These are phyloP conservation scores for Heterocephalus glaber DNA, from an alignment of 2,113 vertebrate genomes.

Conservation along the genomic window DNA sequence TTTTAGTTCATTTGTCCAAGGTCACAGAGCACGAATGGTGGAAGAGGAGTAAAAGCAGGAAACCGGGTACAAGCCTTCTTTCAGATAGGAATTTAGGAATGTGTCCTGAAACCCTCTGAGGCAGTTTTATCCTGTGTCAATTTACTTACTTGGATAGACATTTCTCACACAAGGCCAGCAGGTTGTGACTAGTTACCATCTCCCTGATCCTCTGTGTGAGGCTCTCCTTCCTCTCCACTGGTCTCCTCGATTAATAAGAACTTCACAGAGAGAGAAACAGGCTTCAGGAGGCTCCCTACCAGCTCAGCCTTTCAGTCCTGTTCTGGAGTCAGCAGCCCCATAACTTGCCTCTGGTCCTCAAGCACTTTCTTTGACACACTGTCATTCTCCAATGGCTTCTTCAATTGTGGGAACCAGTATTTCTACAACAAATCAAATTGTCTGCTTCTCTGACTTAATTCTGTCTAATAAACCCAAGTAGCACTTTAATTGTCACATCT, in stretches of 20 bases:
- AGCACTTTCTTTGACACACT: not conserved
- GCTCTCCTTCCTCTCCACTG: not conserved
- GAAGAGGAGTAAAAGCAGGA: not conserved
- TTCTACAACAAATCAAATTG: not conserved
- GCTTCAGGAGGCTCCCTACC: not conserved
- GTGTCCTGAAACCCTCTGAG: not conserved
- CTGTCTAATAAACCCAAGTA: slow-evolving; percentile 26
- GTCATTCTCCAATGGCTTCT: not conserved
- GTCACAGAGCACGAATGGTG: not conserved
- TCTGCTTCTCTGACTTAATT: not conserved
- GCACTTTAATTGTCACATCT: slow-evolving; percentile 2
- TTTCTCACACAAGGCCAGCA: not conserved
- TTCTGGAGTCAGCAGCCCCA: not conserved
- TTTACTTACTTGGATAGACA: not conserved
- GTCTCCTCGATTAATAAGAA: not conserved
- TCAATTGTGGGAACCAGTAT: not conserved
- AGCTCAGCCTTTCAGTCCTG: not conserved
- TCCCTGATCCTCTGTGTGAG: fast-evolving
- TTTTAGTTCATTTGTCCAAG: not conserved
- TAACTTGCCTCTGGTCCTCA: not conserved
- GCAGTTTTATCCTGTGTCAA: not conserved
- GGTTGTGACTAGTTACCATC: too few species aligned
- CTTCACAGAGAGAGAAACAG: not conserved
- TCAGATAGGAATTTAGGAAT: not conserved
- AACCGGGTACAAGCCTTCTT: not conserved